A percentile compares a stretch with the other conserved stretches of the same genome.
Conservation (phyloP, 2,113 vertebrate species). For the Gymnocephalus cernua region DNA sequence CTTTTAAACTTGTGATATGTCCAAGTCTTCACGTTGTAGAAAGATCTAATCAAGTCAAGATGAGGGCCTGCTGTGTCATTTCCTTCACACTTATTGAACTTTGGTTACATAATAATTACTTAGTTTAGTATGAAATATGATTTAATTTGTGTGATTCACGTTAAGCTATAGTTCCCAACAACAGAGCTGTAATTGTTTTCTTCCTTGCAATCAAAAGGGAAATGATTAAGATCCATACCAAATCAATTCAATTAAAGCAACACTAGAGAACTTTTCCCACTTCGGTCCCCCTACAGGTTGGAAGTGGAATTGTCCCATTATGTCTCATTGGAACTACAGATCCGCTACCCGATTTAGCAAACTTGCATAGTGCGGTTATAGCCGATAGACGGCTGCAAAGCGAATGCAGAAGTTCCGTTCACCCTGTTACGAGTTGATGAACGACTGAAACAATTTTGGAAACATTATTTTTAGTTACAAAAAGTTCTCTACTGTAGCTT, state of each 20-base stretch:
- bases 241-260: slow-evolving; percentile 20
- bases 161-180: not conserved
- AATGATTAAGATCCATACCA: not conserved
- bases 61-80: not conserved
- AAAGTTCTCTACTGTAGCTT: too few relatives aligned
- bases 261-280: too few relatives aligned
- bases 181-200: slow-evolving; percentile 26
- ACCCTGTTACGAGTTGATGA: too few relatives aligned
- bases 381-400: too few relatives aligned
- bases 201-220: slow-evolving; percentile 14
- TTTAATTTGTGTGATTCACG: not conserved
- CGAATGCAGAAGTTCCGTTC: too few relatives aligned
- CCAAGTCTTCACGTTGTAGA: not conserved
- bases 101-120: not conserved
- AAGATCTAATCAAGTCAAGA: slow-evolving; percentile 9
- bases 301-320: too few relatives aligned
- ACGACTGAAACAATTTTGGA: too few relatives aligned
- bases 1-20: not conserved
- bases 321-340: too few relatives aligned
- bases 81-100: slow-evolving; percentile 5
- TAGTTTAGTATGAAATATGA: not conserved
- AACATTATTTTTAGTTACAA: too few relatives aligned
- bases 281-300: too few relatives aligned
- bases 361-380: too few relatives aligned
- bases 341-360: too few relatives aligned